phyloP scores from a whole-genome alignment of 2,797 vertebrate genomes.

The Sorex maritimensis region DNA sequence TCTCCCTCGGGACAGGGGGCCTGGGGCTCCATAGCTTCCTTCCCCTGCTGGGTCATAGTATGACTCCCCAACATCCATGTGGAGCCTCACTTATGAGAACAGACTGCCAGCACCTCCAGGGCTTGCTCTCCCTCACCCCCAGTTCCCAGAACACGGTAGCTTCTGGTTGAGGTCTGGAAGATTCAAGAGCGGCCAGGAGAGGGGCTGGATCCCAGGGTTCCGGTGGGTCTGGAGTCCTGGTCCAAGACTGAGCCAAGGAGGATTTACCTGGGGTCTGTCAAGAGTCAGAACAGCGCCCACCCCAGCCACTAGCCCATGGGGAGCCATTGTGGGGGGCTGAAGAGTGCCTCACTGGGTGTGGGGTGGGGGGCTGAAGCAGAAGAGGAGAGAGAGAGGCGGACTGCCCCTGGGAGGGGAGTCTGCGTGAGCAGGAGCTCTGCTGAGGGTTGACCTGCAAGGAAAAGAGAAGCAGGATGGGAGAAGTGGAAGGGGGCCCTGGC shows the following conservation, averaged over 20 bases:
- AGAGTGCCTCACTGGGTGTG: not conserved
- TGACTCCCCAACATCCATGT: not conserved
- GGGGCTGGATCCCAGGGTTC: not conserved
- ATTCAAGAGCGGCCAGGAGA: slow-evolving; percentile 12
- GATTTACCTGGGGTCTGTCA: not conserved
- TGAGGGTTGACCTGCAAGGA: not conserved
- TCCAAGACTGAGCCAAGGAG: not conserved
- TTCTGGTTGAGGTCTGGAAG: not conserved
- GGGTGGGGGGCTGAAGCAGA: not conserved
- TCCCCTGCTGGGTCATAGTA: not conserved
- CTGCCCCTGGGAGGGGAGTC: not conserved
- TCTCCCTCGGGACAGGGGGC: not conserved
- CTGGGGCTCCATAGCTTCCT: not conserved
- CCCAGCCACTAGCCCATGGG: not conserved
- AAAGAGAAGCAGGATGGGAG: not conserved
- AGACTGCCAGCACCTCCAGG: not conserved
- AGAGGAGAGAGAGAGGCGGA: not conserved
- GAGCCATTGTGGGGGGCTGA: not conserved
- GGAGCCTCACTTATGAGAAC: slow-evolving; percentile 19
- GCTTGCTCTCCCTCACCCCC: not conserved
- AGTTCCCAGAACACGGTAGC: not conserved
- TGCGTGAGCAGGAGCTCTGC: not conserved
- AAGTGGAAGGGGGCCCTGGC: not conserved
- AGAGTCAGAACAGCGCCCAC: not conserved
- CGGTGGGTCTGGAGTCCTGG: not conserved